Evolutionary conservation across 2,113 vertebrate species (phyloP), one percentile per base, ranked within the genome.

Genomic region (Martes martes): DNA sequence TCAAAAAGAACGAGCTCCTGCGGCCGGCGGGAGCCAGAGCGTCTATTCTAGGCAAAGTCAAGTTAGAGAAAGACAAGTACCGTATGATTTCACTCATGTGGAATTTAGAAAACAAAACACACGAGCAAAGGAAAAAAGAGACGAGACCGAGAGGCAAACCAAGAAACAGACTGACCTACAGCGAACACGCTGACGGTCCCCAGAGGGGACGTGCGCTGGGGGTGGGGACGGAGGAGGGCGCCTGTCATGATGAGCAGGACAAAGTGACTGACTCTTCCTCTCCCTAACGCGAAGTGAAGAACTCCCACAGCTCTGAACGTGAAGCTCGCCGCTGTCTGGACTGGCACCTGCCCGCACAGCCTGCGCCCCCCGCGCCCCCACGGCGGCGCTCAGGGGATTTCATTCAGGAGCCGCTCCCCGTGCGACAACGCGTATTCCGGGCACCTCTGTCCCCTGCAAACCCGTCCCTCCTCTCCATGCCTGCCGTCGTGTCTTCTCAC

Each of bases 161-260:
- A 69, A n/a, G 65, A n/a, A n/a, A 18, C 65, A n/a, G 65, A n/a
- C 31, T 67, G 63, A 31, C 6, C 63, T 65, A 15, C 65, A 8
- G 33, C n/a, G 33, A 69, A n/a, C 67, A 9, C 67, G 9, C 16
- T n/a, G 33, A 1, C 0, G 18, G 67, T n/a, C 7, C 4, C 67
- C 67, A n/a, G 33, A 19, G 33, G 33, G 33, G 15, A 16, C 50
- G 50, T 15, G 47, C 11, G 47, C 47, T 0, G 16, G 28, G 14
- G 15, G 3, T 1, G 33, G 33, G 16, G 16, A n/a, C 1, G 1
- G 4, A 19, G 33, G 7, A n/a, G 67, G 1, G 4, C 33, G 4
- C 33, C 67, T n/a, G 67, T 10, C 67, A 4, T 1, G 33, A 4
- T 9, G 33, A n/a, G 67, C 33, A 14, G 7, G 33, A 33, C 63